Conservation (phyloP, 2,888 invertebrate species). For the Drosophila demipolita region DNA sequence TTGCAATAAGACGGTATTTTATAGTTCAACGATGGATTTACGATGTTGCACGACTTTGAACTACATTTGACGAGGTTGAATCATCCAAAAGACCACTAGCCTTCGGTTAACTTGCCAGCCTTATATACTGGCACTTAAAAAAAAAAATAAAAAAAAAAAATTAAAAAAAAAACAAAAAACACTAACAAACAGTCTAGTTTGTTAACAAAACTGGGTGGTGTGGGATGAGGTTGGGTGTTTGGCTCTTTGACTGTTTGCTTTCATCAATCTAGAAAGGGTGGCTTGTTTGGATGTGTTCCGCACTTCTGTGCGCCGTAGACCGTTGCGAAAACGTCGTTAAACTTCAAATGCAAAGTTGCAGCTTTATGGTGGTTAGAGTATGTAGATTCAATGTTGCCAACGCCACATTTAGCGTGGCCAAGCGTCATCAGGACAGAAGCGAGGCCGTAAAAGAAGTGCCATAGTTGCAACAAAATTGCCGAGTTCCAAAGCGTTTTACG, state of each 20-base stretch:
- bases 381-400: conserved; percentile 36
- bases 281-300: conserved; percentile 27
- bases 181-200: conserved; percentile 36
- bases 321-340: conserved; percentile 60
- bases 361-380: conserved; percentile 28
- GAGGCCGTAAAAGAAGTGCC: conserved; percentile 59
- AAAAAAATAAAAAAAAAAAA: conserved; percentile 7
- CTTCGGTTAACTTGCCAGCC: conserved; percentile 39
- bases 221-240: conserved; percentile 17
- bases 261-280: conserved; percentile 1
- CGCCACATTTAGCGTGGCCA: conserved; percentile 11
- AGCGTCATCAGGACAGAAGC: conserved; percentile 39
- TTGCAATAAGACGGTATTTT: conserved; percentile 79
- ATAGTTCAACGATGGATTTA: conserved; percentile 81
- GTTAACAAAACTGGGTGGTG: conserved; percentile 49
- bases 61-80: conserved; percentile 70
- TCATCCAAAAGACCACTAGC: conserved; percentile 30
- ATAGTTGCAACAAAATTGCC: conserved; percentile 70
- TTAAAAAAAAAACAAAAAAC: not conserved
- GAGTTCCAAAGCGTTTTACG: conserved; percentile 60
- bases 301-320: conserved; percentile 56
- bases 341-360: conserved; percentile 49
- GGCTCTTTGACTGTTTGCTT: not conserved
- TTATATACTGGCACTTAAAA: conserved; percentile 28
- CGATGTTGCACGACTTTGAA: conserved; percentile 74